Base-by-base conservation (phyloP, 2,888 invertebrate genomes). In the Heliconius aoede region DNA sequence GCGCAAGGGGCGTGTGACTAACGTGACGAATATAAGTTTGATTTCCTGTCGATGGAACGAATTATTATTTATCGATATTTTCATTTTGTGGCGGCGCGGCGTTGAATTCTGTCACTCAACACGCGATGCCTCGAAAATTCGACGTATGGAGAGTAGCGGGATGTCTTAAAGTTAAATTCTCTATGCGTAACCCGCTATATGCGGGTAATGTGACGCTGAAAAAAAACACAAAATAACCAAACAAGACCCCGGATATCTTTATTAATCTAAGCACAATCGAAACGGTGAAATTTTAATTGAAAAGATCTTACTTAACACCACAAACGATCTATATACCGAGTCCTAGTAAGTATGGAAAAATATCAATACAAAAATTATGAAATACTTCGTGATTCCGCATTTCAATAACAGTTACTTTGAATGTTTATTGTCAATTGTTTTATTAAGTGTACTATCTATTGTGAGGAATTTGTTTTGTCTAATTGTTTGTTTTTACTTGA, bases 381-480 rank as follows among this genome's bases (percentile, higher is more conserved):
- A 64, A 36, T 90, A 91, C n/a, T 90, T 89, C 94, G 94, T 94
- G 94, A 93, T 92, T 89, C 87, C 89, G 94, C 93, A 94, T 94
- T 93, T 93, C 91, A 92, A 68, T 51, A 68, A 51, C 68, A 51
- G 68, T 51, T 68, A 51, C 51, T 68, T 68, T 51, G 7, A 30
- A 93, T 75, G 69, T 92, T 90, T 82, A 86, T 92, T 91, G 91
- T 89, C 87, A 85, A 85, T 87, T 87, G 86, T 90, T 87, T 89
- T 90, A 88, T 91, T 46, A 30, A 55, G 28, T 68, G 40, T 40
- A 21, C 21, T 26, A 26, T 8, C 9, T 21, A 55, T 26, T 30
- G 11, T 13, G 15, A 55, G 69, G n/a, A 32, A 30, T 30, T 28
- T 51, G n/a, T 71, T 71, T 71, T 8, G 30, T 51, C 58, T 32